Evolutionary conservation across 2,113 vertebrate species (phyloP).

Genomic region (Regulus satrapa): DNA sequence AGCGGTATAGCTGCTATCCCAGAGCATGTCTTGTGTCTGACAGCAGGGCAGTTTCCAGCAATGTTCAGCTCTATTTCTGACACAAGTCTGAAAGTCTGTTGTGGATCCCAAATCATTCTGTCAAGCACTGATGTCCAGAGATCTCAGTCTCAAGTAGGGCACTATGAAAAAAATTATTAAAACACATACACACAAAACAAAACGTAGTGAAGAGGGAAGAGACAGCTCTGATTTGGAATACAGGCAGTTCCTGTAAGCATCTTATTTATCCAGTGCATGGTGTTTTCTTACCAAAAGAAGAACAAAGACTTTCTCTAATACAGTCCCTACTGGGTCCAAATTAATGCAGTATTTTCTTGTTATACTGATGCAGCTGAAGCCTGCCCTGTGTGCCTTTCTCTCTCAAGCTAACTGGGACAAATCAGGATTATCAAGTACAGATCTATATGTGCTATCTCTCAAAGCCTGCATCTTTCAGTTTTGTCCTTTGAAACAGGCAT

Average conservation of each 20-base stretch:
- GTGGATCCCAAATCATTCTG: not conserved
- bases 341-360: slow-evolving; percentile 42
- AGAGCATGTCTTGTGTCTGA: slow-evolving; percentile 16
- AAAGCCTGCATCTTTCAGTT: slow-evolving; percentile 1
- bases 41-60: not conserved
- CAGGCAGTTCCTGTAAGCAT: not conserved
- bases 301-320: slow-evolving; percentile 38
- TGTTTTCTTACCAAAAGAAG: slow-evolving; percentile 7
- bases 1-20: not conserved
- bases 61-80: slow-evolving; percentile 1
- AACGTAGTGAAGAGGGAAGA: not conserved
- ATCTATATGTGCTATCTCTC: not conserved
- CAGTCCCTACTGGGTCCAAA: slow-evolving; percentile 25
- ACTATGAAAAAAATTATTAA: not conserved
- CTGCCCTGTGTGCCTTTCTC: not conserved
- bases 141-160: not conserved
- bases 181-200: not conserved
- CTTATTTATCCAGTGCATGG: not conserved
- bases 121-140: not conserved
- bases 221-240: not conserved
- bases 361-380: not conserved
- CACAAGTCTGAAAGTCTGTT: not conserved
- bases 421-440: slow-evolving; percentile 22
- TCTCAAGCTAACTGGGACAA: slow-evolving; percentile 45
- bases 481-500: not conserved